Conservation (phyloP, 2,797 vertebrate species). For the Anguilla anguilla region DNA sequence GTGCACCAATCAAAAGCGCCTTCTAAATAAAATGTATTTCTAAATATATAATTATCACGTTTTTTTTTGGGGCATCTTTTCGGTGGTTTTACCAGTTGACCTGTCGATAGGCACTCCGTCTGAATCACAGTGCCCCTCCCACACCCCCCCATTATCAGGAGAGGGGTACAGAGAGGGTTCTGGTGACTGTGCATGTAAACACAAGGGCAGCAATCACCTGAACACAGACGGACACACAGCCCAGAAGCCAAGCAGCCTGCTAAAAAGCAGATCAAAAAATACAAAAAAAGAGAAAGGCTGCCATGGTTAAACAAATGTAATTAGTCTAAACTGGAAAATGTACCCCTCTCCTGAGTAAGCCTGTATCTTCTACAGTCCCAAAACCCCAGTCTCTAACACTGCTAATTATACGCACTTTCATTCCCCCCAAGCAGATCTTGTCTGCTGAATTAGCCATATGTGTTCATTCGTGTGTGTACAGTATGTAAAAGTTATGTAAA, state of each 20-base stretch:
- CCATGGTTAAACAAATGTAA: background rate
- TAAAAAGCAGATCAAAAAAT: background rate
- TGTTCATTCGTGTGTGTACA: background rate
- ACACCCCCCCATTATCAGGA: background rate
- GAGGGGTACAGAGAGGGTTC: background rate
- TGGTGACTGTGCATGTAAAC: background rate
- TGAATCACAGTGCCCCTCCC: background rate
- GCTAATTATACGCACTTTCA: background rate
- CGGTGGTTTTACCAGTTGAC: background rate
- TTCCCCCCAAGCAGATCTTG: background rate
- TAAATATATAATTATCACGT: background rate
- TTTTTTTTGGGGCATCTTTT: background rate
- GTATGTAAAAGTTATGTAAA: background rate
- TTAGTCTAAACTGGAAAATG: background rate
- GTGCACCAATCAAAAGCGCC: background rate
- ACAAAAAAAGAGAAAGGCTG: background rate
- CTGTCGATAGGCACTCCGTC: background rate
- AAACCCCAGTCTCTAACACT: background rate
- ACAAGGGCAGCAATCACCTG: background rate
- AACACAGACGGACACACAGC: background rate
- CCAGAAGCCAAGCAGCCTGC: conserved; percentile 8
- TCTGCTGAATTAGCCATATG: background rate
- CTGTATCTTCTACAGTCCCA: background rate
- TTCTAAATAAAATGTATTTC: background rate
- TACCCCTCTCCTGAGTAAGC: background rate